Percentiles rank a stretch among this genome's conserved stretches.
Evolutionary conservation across 2,113 vertebrate genomes (phyloP).

Genomic region (Ageneiosus marmoratus): DNA sequence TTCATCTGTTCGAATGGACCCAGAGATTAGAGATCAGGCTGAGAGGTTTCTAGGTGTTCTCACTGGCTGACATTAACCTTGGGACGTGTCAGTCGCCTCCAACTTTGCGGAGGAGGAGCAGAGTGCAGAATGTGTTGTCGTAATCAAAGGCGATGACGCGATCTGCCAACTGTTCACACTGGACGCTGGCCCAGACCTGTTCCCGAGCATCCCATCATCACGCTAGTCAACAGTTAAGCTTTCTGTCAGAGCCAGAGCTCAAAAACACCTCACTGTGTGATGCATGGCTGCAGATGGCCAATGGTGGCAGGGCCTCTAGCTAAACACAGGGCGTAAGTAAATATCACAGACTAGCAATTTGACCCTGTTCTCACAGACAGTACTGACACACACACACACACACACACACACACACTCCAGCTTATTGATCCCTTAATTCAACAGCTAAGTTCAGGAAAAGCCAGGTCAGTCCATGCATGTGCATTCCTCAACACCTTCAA

Average conservation of each 20-base stretch:
- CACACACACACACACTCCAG: too few species aligned
- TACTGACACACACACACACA: neutral
- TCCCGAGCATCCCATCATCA: slow-evolving; percentile 60
- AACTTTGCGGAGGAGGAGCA: neutral
- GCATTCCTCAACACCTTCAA: slow-evolving; percentile 12
- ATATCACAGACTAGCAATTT: slow-evolving; percentile 17
- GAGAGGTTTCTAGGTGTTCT: neutral
- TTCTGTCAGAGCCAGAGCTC: slow-evolving; percentile 24
- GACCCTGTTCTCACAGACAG: slow-evolving; percentile 21
- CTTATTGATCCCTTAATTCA: slow-evolving; percentile 48
- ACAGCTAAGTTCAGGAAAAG: slow-evolving; percentile 27
- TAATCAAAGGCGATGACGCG: slow-evolving; percentile 68
- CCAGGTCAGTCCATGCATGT: slow-evolving; percentile 21
- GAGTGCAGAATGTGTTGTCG: slow-evolving; percentile 45
- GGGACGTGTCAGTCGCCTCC: slow-evolving; percentile 34
- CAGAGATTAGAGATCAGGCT: neutral
- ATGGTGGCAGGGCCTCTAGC: neutral
- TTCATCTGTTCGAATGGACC: neutral
- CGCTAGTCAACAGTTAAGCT: slow-evolving; percentile 55
- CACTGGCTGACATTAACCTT: slow-evolving; percentile 22
- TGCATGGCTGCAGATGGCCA: slow-evolving; percentile 8
- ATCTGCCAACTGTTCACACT: slow-evolving; percentile 69
- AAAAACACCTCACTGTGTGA: slow-evolving; percentile 20
- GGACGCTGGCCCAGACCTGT: slow-evolving; percentile 70
- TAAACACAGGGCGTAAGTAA: slow-evolving; percentile 13